These are phyloP conservation scores for Asarcornis scutulata DNA, from an alignment of 2,113 vertebrate genomes.

Conservation along the genomic window DNA sequence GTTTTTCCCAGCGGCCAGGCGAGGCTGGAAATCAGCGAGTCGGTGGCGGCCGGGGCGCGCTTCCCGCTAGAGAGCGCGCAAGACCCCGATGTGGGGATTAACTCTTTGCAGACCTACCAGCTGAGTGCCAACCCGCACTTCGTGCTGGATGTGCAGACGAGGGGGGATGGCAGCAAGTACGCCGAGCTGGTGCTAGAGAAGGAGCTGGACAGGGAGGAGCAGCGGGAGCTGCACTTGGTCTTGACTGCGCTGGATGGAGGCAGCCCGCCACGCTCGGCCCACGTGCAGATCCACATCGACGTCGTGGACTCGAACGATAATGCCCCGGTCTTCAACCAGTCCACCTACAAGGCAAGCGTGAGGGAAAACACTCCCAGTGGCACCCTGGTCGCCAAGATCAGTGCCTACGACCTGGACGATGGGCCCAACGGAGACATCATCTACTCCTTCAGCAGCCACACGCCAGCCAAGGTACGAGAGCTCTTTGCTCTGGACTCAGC, in stretches of 20 bases:
- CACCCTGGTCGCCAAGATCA: constrained; percentile 68
- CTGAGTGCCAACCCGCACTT: constrained; percentile 80
- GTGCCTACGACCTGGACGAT: constrained; percentile 80
- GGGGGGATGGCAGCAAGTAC: constrained; percentile 78
- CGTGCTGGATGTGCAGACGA: constrained; percentile 76
- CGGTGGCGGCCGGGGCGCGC: constrained; percentile 74
- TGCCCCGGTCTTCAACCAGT: constrained; percentile 77
- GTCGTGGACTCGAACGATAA: constrained; percentile 82
- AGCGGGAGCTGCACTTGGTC: constrained; percentile 67
- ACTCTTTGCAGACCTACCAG: constrained; percentile 83
- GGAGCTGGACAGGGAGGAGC: constrained; percentile 77
- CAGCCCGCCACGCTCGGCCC: constrained; percentile 71
- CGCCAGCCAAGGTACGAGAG: constrained; percentile 69
- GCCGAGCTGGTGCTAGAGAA: constrained; percentile 79
- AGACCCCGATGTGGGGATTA: constrained; percentile 82
- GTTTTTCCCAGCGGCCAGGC: constrained; percentile 75
- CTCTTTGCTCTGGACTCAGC: constrained; percentile 74
- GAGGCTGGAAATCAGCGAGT: constrained; percentile 82
- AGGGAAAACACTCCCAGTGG: constrained; percentile 69
- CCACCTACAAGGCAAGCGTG: constrained; percentile 74
- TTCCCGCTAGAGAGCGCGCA: constrained; percentile 85
- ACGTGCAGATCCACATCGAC: constrained; percentile 67
- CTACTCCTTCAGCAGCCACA: constrained; percentile 82
- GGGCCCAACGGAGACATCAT: constrained; percentile 81
- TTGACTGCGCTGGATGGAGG: constrained; percentile 79